Percentiles rank a stretch among this genome's conserved stretches.
These are phyloP conservation scores for Apotomis turbidana DNA, from an alignment of 2,888 invertebrate genomes.

Conservation along the genomic window DNA sequence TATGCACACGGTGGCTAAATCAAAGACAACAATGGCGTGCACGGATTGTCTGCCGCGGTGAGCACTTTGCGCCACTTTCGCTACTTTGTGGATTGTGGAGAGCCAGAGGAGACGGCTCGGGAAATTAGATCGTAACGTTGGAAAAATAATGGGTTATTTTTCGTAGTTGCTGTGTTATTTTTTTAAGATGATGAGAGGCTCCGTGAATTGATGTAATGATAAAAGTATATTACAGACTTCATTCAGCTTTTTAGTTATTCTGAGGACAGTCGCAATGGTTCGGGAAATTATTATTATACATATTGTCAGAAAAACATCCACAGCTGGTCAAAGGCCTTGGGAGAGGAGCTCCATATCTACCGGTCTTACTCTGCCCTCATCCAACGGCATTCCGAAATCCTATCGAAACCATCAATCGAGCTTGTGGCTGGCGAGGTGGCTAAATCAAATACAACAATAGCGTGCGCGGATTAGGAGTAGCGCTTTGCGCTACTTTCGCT, in stretches of 20 bases:
- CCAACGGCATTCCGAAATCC: no score
- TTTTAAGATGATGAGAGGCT: neutral
- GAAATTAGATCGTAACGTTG: slow-evolving; percentile 70
- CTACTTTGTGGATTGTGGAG: slow-evolving; percentile 75
- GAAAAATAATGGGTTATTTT: slow-evolving; percentile 50
- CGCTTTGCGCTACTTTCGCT: slow-evolving; percentile 79
- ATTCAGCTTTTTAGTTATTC: no score
- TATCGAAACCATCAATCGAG: no score
- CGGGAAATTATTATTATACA: no score
- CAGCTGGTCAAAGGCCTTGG: no score
- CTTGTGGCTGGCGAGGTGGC: slow-evolving; percentile 49
- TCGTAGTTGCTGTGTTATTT: slow-evolving; percentile 18
- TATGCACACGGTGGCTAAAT: slow-evolving; percentile 61
- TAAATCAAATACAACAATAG: slow-evolving; percentile 78
- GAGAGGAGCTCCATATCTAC: no score
- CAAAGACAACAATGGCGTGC: slow-evolving; percentile 74
- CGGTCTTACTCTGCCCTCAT: no score
- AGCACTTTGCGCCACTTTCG: slow-evolving; percentile 78
- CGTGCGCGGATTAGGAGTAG: slow-evolving; percentile 68
- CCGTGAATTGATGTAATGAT: no score
- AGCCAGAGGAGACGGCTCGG: slow-evolving; percentile 59
- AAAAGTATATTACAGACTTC: no score
- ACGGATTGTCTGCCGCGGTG: slow-evolving; percentile 71
- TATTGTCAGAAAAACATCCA: no score
- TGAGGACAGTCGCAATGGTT: no score